A percentile compares a stretch with the other conserved stretches of the same genome.
Conservation (phyloP, 2,888 invertebrate genomes). For the Bruchidius siliquastri region DNA sequence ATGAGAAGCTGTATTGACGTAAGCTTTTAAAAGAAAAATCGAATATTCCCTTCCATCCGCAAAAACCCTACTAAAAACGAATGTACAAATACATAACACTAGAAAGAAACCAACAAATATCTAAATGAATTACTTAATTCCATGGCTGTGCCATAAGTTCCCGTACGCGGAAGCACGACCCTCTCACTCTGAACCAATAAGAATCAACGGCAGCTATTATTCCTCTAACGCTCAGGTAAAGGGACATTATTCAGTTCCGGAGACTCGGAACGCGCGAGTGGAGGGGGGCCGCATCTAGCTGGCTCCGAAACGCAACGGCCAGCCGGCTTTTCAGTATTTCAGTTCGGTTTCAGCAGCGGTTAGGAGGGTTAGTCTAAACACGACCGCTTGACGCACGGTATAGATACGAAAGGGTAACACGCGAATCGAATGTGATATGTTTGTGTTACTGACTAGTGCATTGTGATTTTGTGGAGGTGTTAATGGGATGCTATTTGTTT, state of each 20-base stretch:
- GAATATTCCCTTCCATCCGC: too few relatives aligned
- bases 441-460: background rate
- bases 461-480: background rate
- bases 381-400: background rate
- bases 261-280: constrained; percentile 16
- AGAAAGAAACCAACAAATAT: background rate
- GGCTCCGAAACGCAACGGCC: background rate
- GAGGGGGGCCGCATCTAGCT: background rate
- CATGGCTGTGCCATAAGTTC: constrained; percentile 23
- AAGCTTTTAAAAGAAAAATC: too few relatives aligned
- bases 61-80: background rate
- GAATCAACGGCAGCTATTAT: constrained; percentile 21
- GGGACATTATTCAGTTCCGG: constrained; percentile 22
- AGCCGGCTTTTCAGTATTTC: constrained; percentile 12
- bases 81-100: background rate
- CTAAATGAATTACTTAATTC: constrained; percentile 1
- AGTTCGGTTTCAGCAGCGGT: constrained; percentile 17
- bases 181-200: constrained; percentile 28
- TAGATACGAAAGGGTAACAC: background rate
- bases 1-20: too few relatives aligned
- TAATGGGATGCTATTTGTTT: background rate
- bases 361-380: background rate
- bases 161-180: constrained; percentile 26
- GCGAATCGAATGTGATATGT: background rate
- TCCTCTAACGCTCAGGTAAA: constrained; percentile 23